phyloP scores from a whole-genome alignment of 2,797 vertebrate genomes.

The Pipistrellus kuhlii region DNA sequence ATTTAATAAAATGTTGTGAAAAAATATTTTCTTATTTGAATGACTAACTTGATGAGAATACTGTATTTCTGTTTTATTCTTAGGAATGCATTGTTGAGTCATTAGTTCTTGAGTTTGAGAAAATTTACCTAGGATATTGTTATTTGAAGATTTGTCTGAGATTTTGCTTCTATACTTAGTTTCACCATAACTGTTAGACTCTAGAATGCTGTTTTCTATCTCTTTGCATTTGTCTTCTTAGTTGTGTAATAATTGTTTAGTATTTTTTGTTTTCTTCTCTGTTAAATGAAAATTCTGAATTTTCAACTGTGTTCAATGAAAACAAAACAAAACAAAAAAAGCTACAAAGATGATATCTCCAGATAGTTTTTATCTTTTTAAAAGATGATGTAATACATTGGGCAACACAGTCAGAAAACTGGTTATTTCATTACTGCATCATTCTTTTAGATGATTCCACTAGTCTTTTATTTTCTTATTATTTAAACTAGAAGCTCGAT shows the following conservation, averaged over 20 bases:
- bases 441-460: conserved; percentile 44
- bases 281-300: conserved; percentile 29
- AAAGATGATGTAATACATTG: background rate
- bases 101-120: background rate
- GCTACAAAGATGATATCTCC: background rate
- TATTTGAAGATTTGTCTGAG: background rate
- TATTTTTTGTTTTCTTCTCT: conserved; percentile 13
- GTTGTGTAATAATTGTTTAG: background rate
- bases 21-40: conserved; percentile 4
- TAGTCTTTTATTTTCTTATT: background rate
- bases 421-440: background rate
- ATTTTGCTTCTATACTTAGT: background rate
- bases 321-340: background rate
- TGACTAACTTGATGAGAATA: background rate
- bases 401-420: background rate
- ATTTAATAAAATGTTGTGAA: background rate
- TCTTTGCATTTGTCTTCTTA: background rate
- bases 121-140: background rate
- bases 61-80: conserved; percentile 33
- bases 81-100: background rate
- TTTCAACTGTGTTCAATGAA: background rate
- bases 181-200: background rate
- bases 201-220: background rate
- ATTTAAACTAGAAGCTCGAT: background rate
- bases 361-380: conserved; percentile 27